Evolutionary conservation across 2,888 invertebrate species (phyloP), one percentile per base, ranked within the genome.

Genomic region (Pyrocoelia pectoralis): DNA sequence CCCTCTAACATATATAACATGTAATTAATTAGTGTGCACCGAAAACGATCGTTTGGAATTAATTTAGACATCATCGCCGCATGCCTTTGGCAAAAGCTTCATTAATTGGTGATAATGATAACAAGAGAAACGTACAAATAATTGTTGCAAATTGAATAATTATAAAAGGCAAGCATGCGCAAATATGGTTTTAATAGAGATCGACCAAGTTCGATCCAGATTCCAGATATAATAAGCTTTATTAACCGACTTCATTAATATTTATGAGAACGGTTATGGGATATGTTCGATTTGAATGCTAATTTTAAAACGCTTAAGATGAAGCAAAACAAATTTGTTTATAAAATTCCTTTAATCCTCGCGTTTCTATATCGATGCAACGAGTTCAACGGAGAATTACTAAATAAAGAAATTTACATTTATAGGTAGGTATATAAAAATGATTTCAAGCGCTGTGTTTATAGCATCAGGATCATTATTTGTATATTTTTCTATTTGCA

Each of bases 11-110:
- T 6, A 24, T 64, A 64, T 64, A 64, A 50, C 64, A 64, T 59
- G 64, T 59, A 64, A 64, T 64, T 59, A 64, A 64, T 64, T 60
- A 64, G 59, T 64, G 64, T 64, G 59, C 56, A 64, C 64, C 55
- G 64, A 59, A 63, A 64, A 59, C 64, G 61, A 65, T 65, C 57
- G 57, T 50, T 58, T 52, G 49, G 56, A 65, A 65, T 65, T 65
- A 65, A 65, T 65, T 65, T 58, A 65, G 65, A 53, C 58, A 57
- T 65, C 58, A 65, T 54, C 54, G 53, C 54, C 59, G 56, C 56
- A 59, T 64, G 64, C 59, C 64, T 33, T 64, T 64, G 56, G 64
- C 58, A 63, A 63, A 57, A 59, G 58, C 55, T 59, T 59, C 56
- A 64, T 64, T 64, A 59, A 58, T 64, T 64, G 59, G 64, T 51